Evolutionary conservation across 2,113 vertebrate species (phyloP).

Genomic region (Canis aureus): DNA sequence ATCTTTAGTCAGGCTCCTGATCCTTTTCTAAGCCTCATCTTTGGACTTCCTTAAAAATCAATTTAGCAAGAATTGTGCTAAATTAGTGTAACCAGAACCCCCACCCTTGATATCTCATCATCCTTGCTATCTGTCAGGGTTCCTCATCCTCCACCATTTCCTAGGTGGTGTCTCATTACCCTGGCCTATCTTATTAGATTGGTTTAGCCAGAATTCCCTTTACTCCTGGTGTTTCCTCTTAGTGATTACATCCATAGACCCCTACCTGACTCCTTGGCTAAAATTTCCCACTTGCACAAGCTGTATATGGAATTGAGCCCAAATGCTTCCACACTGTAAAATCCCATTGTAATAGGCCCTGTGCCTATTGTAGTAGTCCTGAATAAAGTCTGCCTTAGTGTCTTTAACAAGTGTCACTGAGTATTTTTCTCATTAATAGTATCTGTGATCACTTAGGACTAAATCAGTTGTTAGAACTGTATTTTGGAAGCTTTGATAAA

Average conservation of each 20-base stretch:
- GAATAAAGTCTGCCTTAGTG: background rate
- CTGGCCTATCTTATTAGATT: background rate
- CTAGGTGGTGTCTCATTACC: background rate
- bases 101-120: background rate
- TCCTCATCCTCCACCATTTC: background rate
- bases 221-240: background rate
- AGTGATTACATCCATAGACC: background rate
- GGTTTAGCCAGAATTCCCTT: background rate
- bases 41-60: background rate
- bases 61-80: background rate
- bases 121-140: background rate
- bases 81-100: background rate
- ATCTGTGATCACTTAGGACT: background rate
- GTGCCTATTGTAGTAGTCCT: background rate
- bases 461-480: conserved; percentile 19
- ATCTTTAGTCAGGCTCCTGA: background rate
- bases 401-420: background rate
- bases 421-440: background rate
- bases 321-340: background rate
- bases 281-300: background rate
- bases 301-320: background rate
- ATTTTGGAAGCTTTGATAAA: conserved; percentile 30
- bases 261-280: background rate
- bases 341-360: background rate
- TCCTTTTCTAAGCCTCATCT: background rate